Evolutionary conservation across 2,888 invertebrate genomes (phyloP), one percentile per base, ranked within the genome.

Genomic region (Nudaria mundana): DNA sequence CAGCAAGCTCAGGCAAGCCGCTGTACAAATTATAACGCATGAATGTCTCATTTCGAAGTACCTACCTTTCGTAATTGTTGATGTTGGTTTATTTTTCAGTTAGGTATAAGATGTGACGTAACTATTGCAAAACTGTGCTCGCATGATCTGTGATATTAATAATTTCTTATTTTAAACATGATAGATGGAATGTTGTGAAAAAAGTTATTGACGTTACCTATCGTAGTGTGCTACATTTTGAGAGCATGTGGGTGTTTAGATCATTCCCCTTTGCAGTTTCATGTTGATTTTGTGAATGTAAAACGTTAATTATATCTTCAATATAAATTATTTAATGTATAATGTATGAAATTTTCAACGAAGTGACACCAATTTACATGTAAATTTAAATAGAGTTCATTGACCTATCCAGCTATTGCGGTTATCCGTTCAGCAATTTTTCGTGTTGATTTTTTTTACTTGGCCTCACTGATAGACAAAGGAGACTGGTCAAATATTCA

Each of bases 181-280:
- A 47, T 44, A 56, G 31, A 32, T 32, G 23, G 43, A 40, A 55
- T 57, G 40, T 44, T 38, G 20, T 34, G 40, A 53, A 56, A 52
- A 51, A 54, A 39, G 32, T 54, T n/a, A 60, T 60, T 60, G 57
- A 56, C 61, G 58, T 48, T n/a, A n/a, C n/a, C n/a, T n/a, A 34
- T 34, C 36, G 45, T 31, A 41, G 37, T 36, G 37, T 41, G 43
- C 53, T 42, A 50, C 30, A 25, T 25, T 44, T 38, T 44, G 41
- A 39, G 36, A 32, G 34, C 31, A 39, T 43, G 54, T 58, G 57
- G 57, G 58, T 33, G 44, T 18, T 29, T 23, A 43, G 57, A 53
- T 43, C 61, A 47, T 60, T 58, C 42, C 51, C 61, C 57, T 60
- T 48, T 60, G 24, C 34, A 53, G 32, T 42, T 25, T 39, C 18